Percentiles rank a stretch among this genome's conserved stretches.
phyloP scores from a whole-genome alignment of 2,797 vertebrate species.

The Neosilurus hyrtlii region DNA sequence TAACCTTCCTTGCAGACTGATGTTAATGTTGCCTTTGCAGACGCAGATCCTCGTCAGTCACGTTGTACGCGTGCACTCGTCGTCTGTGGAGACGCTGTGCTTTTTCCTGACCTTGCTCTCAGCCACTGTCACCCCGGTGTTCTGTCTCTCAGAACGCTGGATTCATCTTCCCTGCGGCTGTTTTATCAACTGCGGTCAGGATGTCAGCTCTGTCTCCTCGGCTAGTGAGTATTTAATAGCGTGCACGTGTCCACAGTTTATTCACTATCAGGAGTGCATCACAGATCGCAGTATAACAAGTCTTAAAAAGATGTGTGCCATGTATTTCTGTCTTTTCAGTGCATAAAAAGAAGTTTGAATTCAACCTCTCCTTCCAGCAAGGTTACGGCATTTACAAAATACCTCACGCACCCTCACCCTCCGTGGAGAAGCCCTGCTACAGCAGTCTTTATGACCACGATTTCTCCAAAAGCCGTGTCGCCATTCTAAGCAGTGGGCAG shows the following conservation, averaged over 20 bases:
- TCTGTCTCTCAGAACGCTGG: conserved; percentile 90
- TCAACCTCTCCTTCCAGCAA: conserved; percentile 90
- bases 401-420: conserved; percentile 69
- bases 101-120: conserved; percentile 91
- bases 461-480: conserved; percentile 61
- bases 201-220: conserved; percentile 65
- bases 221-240: conserved; percentile 67
- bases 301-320: not conserved
- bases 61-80: conserved; percentile 74
- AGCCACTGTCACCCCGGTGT: conserved; percentile 84
- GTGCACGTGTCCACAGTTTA: not conserved
- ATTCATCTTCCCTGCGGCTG: conserved; percentile 95
- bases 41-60: conserved; percentile 83
- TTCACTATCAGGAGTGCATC: not conserved
- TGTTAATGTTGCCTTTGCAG: conserved; percentile 70
- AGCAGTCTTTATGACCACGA: conserved; percentile 75
- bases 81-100: conserved; percentile 81
- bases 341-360: conserved; percentile 83
- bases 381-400: conserved; percentile 88
- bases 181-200: conserved; percentile 88
- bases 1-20: no score
- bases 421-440: conserved; percentile 70
- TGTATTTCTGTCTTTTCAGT: conserved; percentile 65
- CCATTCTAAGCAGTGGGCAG: conserved; percentile 60
- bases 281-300: not conserved